phyloP scores from a whole-genome alignment of 2,113 vertebrate species.

The Megaleporinus macrocephalus region DNA sequence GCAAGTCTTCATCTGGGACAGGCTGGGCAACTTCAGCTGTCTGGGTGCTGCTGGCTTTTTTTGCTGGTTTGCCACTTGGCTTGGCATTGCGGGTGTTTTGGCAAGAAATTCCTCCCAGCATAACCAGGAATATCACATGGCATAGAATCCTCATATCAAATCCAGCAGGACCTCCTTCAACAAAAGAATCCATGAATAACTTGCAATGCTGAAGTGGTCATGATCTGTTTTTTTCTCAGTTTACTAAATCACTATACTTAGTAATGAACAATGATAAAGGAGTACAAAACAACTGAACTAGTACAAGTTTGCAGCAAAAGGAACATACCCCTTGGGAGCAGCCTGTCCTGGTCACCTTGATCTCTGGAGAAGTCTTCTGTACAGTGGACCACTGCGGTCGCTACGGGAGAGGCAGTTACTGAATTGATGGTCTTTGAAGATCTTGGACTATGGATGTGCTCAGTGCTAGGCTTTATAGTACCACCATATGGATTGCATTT shows the following conservation, averaged over 20 bases:
- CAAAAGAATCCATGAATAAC: not conserved
- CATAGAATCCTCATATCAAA: conserved; percentile 71
- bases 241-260: not conserved
- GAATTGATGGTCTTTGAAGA: conserved; percentile 31
- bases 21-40: conserved; percentile 57
- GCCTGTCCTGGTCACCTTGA: conserved; percentile 34
- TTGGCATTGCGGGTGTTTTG: conserved; percentile 72
- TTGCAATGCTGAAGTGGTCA: not conserved
- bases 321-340: conserved; percentile 64
- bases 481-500: conserved; percentile 72
- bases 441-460: conserved; percentile 49
- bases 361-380: conserved; percentile 32
- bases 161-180: conserved; percentile 35
- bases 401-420: not conserved
- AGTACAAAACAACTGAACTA: not conserved
- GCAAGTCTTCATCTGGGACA: conserved; percentile 49
- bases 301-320: not conserved
- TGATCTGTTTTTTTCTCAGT: not conserved
- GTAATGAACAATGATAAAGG: not conserved
- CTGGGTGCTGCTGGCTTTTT: conserved; percentile 60
- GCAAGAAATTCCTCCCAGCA: conserved; percentile 65
- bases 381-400: conserved; percentile 1
- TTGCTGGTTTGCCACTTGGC: conserved; percentile 61
- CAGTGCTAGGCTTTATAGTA: conserved; percentile 69
- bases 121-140: conserved; percentile 66